Evolutionary conservation across 2,797 vertebrate genomes (phyloP).

Genomic region (Acipenser oxyrinchus): DNA sequence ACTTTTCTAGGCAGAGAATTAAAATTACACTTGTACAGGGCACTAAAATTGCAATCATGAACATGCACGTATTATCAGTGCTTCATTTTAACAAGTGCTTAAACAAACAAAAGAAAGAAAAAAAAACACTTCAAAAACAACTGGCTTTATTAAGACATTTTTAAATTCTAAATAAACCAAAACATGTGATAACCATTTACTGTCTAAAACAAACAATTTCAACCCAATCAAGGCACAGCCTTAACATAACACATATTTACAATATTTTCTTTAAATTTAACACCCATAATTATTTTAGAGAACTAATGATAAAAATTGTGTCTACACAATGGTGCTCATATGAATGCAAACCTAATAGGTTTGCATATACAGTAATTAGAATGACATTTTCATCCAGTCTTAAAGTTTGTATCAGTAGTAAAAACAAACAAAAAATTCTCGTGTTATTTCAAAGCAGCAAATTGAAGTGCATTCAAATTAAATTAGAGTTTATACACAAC

Average conservation of each 20-base stretch:
- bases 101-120: background rate
- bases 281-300: slow-evolving; percentile 22
- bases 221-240: slow-evolving; percentile 56
- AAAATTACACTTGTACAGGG: no score
- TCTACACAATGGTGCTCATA: slow-evolving; percentile 24
- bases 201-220: slow-evolving; percentile 3
- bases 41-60: no score
- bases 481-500: slow-evolving; percentile 27
- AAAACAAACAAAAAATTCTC: slow-evolving; percentile 15
- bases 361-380: slow-evolving; percentile 20
- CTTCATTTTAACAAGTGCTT: background rate
- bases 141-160: background rate
- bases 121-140: background rate
- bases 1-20: no score
- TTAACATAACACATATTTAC: slow-evolving; percentile 23
- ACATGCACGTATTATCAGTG: no score
- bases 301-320: slow-evolving; percentile 21
- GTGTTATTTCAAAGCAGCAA: slow-evolving; percentile 33
- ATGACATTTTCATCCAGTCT: slow-evolving; percentile 23
- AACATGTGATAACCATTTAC: slow-evolving; percentile 14
- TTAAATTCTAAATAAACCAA: slow-evolving; percentile 15
- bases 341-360: background rate
- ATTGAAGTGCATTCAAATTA: slow-evolving; percentile 8
- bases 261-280: slow-evolving; percentile 13
- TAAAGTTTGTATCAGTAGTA: slow-evolving; percentile 28